These are phyloP conservation scores for Hippocampus kuda DNA, from an alignment of 2,797 vertebrate genomes.

Conservation along the genomic window DNA sequence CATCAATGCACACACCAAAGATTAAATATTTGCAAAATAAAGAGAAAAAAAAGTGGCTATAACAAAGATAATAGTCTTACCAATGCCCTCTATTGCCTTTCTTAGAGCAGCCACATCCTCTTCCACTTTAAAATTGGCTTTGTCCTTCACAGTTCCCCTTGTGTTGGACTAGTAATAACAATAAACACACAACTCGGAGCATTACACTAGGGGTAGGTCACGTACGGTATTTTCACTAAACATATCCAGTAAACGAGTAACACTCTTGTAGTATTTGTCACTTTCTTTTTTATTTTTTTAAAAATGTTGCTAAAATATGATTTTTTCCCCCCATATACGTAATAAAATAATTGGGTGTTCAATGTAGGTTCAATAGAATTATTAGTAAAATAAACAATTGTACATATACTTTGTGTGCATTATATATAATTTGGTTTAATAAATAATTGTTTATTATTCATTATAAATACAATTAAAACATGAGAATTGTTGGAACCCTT, in stretches of 20 bases:
- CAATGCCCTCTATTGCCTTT: conserved; percentile 76
- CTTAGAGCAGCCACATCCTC: conserved; percentile 71
- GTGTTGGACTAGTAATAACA: conserved; percentile 55
- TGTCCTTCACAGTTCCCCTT: conserved; percentile 72
- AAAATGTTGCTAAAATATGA: too few relatives aligned
- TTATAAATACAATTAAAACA: too few relatives aligned
- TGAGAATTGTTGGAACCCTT: too few relatives aligned
- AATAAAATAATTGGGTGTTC: too few relatives aligned
- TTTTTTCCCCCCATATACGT: too few relatives aligned
- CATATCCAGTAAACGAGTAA: background rate
- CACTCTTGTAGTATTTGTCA: background rate
- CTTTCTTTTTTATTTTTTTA: too few relatives aligned
- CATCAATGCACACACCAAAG: background rate
- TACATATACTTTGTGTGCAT: too few relatives aligned
- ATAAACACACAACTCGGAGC: background rate
- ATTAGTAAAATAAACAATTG: too few relatives aligned
- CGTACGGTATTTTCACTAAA: background rate
- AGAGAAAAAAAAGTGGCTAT: background rate
- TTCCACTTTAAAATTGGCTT: conserved; percentile 64
- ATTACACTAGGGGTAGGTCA: background rate
- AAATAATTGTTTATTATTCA: too few relatives aligned
- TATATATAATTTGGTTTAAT: too few relatives aligned
- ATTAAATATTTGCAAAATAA: background rate
- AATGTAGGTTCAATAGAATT: too few relatives aligned
- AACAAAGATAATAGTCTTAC: conserved; percentile 45